Conservation (phyloP, 2,888 invertebrate genomes). For the Automeris io region DNA sequence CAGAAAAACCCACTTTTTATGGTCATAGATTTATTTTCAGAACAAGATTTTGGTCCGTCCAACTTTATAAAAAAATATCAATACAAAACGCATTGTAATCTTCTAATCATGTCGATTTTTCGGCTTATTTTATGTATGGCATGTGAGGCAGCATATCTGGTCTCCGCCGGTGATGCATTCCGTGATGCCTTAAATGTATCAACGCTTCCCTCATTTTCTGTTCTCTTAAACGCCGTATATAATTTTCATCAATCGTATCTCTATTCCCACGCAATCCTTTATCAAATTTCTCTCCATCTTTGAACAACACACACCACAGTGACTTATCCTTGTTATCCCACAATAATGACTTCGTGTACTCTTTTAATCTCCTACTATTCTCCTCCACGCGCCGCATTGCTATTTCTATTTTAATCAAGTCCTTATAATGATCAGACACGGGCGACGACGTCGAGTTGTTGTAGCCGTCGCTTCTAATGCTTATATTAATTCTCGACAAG, state of each 20-base stretch:
- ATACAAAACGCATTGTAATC: not conserved
- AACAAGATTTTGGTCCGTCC: not conserved
- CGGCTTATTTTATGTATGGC: conserved; percentile 58
- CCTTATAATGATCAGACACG: conserved; percentile 66
- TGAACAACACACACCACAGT: conserved; percentile 72
- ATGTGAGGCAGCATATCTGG: conserved; percentile 51
- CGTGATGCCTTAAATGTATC: conserved; percentile 67
- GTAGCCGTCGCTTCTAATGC: conserved; percentile 47
- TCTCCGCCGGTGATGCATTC: conserved; percentile 58
- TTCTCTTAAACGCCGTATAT: conserved; percentile 55
- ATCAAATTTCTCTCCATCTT: conserved; percentile 56
- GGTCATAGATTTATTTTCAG: not conserved
- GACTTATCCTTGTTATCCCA: conserved; percentile 74
- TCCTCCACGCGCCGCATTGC: conserved; percentile 73
- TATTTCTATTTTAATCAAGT: conserved; percentile 73
- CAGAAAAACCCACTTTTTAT: not conserved
- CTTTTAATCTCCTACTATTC: conserved; percentile 67
- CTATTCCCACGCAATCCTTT: conserved; percentile 38
- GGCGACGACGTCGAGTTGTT: conserved; percentile 48
- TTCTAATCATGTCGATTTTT: not conserved
- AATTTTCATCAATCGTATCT: conserved; percentile 52
- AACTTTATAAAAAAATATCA: not conserved
- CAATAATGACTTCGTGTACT: conserved; percentile 68
- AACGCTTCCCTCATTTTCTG: conserved; percentile 63
- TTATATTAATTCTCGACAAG: conserved; percentile 76